Evolutionary conservation across 2,797 vertebrate species (phyloP), one percentile per base, ranked within the genome.

Genomic region (Gymnoscopelus microlampas): DNA sequence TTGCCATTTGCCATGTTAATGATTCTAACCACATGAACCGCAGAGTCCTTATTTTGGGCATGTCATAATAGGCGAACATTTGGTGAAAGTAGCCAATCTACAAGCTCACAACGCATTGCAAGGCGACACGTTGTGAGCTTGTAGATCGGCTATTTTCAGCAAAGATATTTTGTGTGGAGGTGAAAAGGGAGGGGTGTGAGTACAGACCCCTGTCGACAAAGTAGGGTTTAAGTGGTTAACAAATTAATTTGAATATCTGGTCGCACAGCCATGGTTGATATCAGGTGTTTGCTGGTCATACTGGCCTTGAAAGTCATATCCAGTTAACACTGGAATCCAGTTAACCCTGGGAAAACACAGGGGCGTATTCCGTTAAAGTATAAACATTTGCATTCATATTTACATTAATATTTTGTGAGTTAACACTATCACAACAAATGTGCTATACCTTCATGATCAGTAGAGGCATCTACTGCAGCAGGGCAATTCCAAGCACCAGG

Each of bases 291-390:
- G 24, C 44, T 62, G n/a, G 44, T n/a, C 32, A 13, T 49, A 32
- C 13, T 26, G 12, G 24, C 14, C 26, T 67, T 23, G 54, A 35
- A 39, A 5, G 39, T 70, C 56, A 71, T 61, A 58, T 48, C 60
- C 53, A 68, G 48, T 50, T 14, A 68, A 51, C 44, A 19, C 56
- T 15, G 56, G 14, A 48, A 14, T 58, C 56, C 19, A 19, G 48
- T 26, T 48, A 24, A 49, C 9, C 5, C 7, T 65, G 4, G 64
- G 14, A 0, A 59, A 58, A 67, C 23, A 67, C 65, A 68, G n/a
- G 5, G 11, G 32, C 35, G 2, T 3, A 68, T n/a, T 39, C 24
- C 11, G 51, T 23, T 7, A 59, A 39, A 59, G 66, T 15, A 3
- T 32, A 59, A 51, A 12, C 12, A 32, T 13, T 13, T 59, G 12